Percentiles rank a stretch among this genome's conserved stretches.
These are phyloP conservation scores for Ostrea edulis DNA, from an alignment of 1,140 invertebrate species.

Conservation along the genomic window DNA sequence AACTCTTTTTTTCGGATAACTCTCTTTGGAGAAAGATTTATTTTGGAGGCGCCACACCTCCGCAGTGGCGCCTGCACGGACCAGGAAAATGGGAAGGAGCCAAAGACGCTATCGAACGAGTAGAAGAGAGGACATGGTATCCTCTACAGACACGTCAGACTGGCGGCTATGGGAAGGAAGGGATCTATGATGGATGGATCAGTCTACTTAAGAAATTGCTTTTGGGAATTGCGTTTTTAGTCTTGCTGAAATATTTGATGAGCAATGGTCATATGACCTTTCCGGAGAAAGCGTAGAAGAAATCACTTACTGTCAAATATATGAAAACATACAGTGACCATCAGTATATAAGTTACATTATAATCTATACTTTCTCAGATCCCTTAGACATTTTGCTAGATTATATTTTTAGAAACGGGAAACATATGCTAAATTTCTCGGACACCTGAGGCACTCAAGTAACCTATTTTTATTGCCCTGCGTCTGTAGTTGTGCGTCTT, in stretches of 20 bases:
- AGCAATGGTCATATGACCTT: slow-evolving; percentile 53
- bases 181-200: slow-evolving; percentile 64
- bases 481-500: too few relatives aligned
- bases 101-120: slow-evolving; percentile 71
- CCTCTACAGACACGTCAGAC: slow-evolving; percentile 56
- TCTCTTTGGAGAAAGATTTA: slow-evolving; percentile 60
- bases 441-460: too few relatives aligned
- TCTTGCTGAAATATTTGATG: slow-evolving; percentile 23
- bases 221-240: slow-evolving; percentile 3
- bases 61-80: slow-evolving; percentile 80
- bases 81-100: slow-evolving; percentile 79
- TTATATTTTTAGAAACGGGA: too few relatives aligned
- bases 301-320: too few relatives aligned
- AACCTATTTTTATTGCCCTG: too few relatives aligned
- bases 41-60: slow-evolving; percentile 78
- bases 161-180: slow-evolving; percentile 52
- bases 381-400: too few relatives aligned
- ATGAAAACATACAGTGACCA: too few relatives aligned
- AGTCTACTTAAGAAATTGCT: slow-evolving; percentile 54
- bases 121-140: slow-evolving; percentile 60
- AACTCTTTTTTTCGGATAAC: slow-evolving; percentile 52
- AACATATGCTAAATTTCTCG: too few relatives aligned
- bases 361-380: too few relatives aligned
- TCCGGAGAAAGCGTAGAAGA: slow-evolving; percentile 17
- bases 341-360: too few relatives aligned